phyloP scores from a whole-genome alignment of 2,797 vertebrate species.

The Fundulus diaphanus region DNA sequence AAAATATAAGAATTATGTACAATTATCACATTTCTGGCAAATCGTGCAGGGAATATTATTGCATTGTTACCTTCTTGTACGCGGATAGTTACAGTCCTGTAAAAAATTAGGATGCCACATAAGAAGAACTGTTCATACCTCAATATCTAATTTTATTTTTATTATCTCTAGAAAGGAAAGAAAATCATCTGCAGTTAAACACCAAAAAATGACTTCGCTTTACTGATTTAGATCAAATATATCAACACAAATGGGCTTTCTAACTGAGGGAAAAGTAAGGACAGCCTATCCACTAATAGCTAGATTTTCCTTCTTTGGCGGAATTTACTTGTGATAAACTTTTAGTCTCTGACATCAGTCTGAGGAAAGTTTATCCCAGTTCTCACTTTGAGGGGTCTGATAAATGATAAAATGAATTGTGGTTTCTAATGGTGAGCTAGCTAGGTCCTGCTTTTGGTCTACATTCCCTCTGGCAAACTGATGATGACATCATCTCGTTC shows the following conservation, averaged over 20 bases:
- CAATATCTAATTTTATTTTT: background rate
- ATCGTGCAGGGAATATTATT: background rate
- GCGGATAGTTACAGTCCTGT: background rate
- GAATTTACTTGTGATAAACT: background rate
- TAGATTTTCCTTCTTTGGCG: background rate
- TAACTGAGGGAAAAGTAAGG: too few species aligned
- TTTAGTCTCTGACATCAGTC: background rate
- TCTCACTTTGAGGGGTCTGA: too few species aligned
- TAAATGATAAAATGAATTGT: background rate
- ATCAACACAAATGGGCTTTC: too few species aligned
- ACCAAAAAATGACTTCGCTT: background rate
- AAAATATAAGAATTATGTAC: conserved; percentile 8
- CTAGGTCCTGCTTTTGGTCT: background rate
- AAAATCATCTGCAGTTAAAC: background rate
- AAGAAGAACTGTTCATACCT: background rate
- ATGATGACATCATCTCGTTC: too few species aligned
- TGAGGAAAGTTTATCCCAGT: too few species aligned
- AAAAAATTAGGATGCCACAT: background rate
- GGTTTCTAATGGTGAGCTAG: background rate
- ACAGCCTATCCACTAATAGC: background rate
- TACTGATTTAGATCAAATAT: too few species aligned
- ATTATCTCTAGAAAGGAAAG: background rate
- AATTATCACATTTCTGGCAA: background rate
- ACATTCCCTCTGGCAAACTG: too few species aligned
- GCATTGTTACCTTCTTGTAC: background rate